These are phyloP conservation scores for Rynchops niger DNA, from an alignment of 2,113 vertebrate genomes.

Conservation along the genomic window DNA sequence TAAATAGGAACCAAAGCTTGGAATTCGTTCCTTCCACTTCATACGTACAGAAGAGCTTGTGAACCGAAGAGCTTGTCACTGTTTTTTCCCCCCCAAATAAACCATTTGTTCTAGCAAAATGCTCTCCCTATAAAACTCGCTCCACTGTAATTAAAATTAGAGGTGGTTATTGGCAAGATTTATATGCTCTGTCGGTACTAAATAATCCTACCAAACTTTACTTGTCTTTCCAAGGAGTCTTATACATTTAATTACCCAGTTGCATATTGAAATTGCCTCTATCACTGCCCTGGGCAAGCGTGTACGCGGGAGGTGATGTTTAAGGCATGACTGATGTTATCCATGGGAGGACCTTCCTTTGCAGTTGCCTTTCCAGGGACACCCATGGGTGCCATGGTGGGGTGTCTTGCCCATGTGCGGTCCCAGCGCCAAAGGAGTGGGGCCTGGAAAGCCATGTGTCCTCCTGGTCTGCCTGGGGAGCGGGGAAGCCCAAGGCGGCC, in stretches of 20 bases:
- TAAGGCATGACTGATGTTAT: fast-evolving
- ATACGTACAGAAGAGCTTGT: background rate
- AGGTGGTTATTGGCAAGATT: background rate
- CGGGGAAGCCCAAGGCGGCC: too few species aligned
- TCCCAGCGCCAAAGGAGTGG: background rate
- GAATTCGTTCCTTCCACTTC: background rate
- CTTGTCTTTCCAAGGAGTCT: background rate
- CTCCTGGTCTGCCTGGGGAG: background rate
- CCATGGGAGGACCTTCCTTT: background rate
- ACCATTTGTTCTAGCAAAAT: background rate
- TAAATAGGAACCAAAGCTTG: background rate
- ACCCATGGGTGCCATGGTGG: background rate
- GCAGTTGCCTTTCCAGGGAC: background rate
- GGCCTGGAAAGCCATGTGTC: too few species aligned
- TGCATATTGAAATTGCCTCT: background rate
- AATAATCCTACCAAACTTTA: background rate
- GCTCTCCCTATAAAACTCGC: background rate
- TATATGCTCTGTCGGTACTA: background rate
- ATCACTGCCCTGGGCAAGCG: background rate
- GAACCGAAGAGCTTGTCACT: background rate
- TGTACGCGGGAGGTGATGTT: background rate
- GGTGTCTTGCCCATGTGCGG: fast-evolving
- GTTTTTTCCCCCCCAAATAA: background rate
- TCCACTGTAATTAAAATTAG: background rate
- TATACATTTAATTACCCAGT: background rate